These are phyloP conservation scores for Lynx canadensis DNA, from an alignment of 2,113 vertebrate genomes.

Conservation along the genomic window DNA sequence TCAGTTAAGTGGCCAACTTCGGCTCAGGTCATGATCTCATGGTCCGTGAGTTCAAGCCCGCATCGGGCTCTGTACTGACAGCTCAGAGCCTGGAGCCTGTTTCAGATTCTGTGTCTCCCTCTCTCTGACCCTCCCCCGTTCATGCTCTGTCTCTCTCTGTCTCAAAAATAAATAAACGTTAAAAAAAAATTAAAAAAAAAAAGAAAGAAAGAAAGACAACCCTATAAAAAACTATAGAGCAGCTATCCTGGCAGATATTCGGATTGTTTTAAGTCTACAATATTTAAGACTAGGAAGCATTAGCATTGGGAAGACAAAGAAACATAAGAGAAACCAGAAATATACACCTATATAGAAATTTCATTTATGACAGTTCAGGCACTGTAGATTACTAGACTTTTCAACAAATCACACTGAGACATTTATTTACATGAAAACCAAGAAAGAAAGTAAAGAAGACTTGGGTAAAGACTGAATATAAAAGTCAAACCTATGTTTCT, in stretches of 20 bases:
- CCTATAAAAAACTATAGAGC: not conserved
- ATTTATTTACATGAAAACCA: not conserved
- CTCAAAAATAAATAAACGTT: too few species aligned
- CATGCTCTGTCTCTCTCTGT: too few species aligned
- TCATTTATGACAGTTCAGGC: not conserved
- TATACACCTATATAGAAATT: not conserved
- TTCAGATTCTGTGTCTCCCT: too few species aligned
- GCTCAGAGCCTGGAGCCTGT: too few species aligned
- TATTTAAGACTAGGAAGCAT: not conserved
- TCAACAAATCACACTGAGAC: not conserved
- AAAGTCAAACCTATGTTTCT: not conserved
- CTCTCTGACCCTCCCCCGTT: too few species aligned
- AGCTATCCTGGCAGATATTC: not conserved
- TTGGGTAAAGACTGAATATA: not conserved
- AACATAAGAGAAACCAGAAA: not conserved
- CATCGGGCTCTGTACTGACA: too few species aligned
- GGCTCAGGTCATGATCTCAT: too few species aligned
- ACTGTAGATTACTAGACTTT: not conserved
- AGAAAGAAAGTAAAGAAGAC: not conserved
- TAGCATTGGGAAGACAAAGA: not conserved
- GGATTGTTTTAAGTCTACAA: not conserved
- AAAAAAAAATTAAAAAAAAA: too few species aligned
- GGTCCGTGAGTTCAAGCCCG: too few species aligned
- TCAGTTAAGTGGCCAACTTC: too few species aligned
- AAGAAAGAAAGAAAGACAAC: not conserved